A percentile compares a stretch with the other conserved stretches of the same genome.
phyloP scores from a whole-genome alignment of 2,797 vertebrate genomes.

The Lutjanus campechanus region DNA sequence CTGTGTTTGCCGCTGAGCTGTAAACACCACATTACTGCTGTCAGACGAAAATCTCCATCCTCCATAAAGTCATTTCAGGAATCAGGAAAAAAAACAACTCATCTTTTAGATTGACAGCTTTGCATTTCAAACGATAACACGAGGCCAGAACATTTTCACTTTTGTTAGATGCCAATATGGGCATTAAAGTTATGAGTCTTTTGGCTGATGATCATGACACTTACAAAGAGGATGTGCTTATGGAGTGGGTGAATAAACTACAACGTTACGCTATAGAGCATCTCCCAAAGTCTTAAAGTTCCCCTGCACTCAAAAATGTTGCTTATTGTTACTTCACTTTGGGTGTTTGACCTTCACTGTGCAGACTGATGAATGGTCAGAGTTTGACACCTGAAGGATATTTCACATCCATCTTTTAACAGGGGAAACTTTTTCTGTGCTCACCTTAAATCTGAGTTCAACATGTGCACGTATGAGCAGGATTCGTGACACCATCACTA shows the following conservation, averaged over 20 bases:
- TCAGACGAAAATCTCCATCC: slow-evolving; percentile 32
- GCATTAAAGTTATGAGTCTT: background rate
- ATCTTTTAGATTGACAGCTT: slow-evolving; percentile 2
- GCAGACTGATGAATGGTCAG: background rate
- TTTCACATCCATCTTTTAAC: background rate
- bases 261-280: background rate
- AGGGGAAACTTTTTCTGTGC: slow-evolving; percentile 1
- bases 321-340: background rate
- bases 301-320: background rate
- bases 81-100: background rate
- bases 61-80: slow-evolving; percentile 25
- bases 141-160: background rate
- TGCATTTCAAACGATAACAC: slow-evolving; percentile 12
- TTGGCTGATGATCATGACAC: slow-evolving; percentile 4
- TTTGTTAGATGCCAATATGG: background rate
- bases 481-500: background rate
- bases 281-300: background rate
- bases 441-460: background rate
- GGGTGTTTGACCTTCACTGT: slow-evolving; percentile 18
- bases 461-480: rapidly evolving
- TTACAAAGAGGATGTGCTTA: background rate
- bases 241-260: background rate
- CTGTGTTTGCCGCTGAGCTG: slow-evolving; percentile 35
- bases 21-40: slow-evolving; percentile 52
- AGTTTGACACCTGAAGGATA: background rate